Evolutionary conservation across 2,797 vertebrate species (phyloP).

Genomic region (Falco naumanni): DNA sequence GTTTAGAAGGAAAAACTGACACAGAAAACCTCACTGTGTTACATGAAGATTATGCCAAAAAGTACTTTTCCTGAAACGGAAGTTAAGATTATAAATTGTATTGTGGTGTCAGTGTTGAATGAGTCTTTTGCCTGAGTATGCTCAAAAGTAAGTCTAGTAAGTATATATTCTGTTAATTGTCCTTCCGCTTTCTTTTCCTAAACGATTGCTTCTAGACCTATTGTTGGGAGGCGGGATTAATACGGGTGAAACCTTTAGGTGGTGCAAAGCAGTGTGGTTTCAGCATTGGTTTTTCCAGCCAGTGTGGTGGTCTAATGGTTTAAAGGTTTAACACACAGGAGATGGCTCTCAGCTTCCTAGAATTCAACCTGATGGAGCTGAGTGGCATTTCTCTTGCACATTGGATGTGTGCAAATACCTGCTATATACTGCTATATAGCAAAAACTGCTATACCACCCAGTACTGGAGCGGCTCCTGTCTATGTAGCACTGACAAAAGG

Average conservation of each 20-base stretch:
- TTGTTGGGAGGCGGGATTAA: not conserved
- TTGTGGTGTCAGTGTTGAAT: not conserved
- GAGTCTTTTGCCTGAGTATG: not conserved
- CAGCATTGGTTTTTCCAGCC: not conserved
- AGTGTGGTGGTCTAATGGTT: not conserved
- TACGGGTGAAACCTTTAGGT: not conserved
- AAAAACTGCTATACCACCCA: not conserved
- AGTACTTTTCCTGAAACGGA: conserved; percentile 3
- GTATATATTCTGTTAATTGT: not conserved
- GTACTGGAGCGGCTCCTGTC: not conserved
- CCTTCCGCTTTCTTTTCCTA: not conserved
- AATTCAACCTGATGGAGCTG: not conserved
- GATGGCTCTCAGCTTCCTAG: not conserved
- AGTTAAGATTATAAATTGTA: not conserved
- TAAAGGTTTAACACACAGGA: not conserved
- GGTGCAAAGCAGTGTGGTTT: not conserved
- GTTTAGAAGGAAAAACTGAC: conserved; percentile 23
- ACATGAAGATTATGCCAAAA: not conserved
- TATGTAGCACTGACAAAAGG: not conserved
- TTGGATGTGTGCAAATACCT: not conserved
- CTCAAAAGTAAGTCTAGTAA: not conserved
- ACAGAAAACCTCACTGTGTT: not conserved
- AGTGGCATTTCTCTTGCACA: not conserved
- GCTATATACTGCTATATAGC: too few relatives aligned
- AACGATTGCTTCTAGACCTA: not conserved